A percentile compares a stretch with the other conserved stretches of the same genome.
phyloP scores from a whole-genome alignment of 2,797 vertebrate genomes.

The Loris lydekkerianus region DNA sequence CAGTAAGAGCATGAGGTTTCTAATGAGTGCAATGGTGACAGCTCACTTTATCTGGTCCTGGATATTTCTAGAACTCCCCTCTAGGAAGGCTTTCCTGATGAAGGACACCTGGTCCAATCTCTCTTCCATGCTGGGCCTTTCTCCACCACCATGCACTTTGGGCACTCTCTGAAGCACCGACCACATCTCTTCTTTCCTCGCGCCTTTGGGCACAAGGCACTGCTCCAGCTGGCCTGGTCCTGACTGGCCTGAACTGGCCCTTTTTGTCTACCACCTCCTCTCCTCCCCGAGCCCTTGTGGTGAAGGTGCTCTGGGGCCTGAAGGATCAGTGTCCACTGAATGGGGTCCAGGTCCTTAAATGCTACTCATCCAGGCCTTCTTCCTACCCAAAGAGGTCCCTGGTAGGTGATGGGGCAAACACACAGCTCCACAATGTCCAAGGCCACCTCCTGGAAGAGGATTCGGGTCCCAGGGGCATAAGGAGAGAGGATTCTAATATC shows the following conservation, averaged over 20 bases:
- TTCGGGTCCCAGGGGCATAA: too few species aligned
- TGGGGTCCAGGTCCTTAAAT: not conserved
- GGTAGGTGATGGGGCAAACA: not conserved
- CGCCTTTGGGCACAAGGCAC: not conserved
- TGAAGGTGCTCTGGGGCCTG: not conserved
- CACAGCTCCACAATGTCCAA: not conserved
- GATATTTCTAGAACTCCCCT: not conserved
- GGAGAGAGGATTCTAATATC: not conserved
- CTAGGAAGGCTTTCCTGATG: not conserved
- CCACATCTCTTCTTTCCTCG: not conserved
- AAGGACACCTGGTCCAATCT: not conserved
- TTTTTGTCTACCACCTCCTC: not conserved
- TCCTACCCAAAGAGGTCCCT: not conserved
- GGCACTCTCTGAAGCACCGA: not conserved
- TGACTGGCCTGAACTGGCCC: not conserved
- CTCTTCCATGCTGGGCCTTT: not conserved
- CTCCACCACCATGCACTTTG: accelerated
- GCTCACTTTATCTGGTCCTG: not conserved
- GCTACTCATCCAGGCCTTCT: not conserved
- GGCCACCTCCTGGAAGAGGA: not conserved
- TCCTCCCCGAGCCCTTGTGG: not conserved
- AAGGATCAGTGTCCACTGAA: not conserved
- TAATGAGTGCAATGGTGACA: not conserved
- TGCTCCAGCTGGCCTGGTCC: not conserved
- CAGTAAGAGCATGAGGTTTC: not conserved